Base-by-base conservation (phyloP, 2,113 vertebrate species). In the Myxocyprinus asiaticus region DNA sequence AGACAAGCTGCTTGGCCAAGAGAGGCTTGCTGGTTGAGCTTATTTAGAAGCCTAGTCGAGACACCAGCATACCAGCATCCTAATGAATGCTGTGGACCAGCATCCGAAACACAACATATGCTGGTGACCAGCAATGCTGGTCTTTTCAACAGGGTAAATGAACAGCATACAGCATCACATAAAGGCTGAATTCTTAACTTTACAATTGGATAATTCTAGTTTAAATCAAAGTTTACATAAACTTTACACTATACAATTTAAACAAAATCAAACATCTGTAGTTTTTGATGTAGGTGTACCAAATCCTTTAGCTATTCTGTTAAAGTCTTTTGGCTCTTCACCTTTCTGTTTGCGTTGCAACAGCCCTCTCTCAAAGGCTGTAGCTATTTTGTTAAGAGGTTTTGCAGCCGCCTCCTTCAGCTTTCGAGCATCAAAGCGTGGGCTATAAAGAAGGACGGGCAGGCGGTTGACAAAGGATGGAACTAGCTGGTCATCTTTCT, bases 351-450 rank as follows among this genome's bases (percentile, higher is more conserved):
- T 92, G 51, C 91, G 86, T 66, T 90, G 90, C 9, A 95, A 86
- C 59, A 89, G 87, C 56, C 90, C 90, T 67, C 85, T 89, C 58
- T 93, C 94, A 3, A 94, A 94, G 48, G 88, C 45, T 0, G 92
- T 80, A 22, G 85, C 88, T 80, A 93, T 87, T 77, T 87, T 90
- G 0, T 89, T 87, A 6, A 95, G 89, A 0, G 95, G 93, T 74
- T 93, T 94, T 15, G 91, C 82, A 8, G 94, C 95, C 0, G 93
- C 92, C 61, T 98, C 95, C 81, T 93, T 97, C 33, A 98, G 91
- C 50, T 97, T 99, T 56, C 96, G 90, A 62, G 97, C 97, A 0
- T 99, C 91, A 12, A 98, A 98, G 0, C 92, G 93, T 0, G 97
- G 97, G 11, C 95, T 93, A 80, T 94, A 94, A 0, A 99, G 87